phyloP scores from a whole-genome alignment of 2,888 invertebrate genomes.

The Melanchra persicariae region DNA sequence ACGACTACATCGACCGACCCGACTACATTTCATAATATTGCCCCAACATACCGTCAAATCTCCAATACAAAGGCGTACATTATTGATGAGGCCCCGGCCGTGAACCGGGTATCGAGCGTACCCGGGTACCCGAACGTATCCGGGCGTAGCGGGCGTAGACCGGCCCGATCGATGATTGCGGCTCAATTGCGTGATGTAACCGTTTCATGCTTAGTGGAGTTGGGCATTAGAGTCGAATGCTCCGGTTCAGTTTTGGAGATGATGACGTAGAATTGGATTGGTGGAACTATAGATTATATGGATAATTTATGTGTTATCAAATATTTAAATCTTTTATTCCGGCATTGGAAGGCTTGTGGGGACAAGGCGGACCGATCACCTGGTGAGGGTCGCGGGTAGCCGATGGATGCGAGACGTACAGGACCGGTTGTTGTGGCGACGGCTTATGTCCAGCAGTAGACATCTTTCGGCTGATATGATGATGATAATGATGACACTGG shows the following conservation, averaged over 20 bases:
- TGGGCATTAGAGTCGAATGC: constrained; percentile 4
- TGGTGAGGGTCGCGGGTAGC: too few relatives aligned
- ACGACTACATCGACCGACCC: too few relatives aligned
- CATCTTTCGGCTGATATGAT: too few relatives aligned
- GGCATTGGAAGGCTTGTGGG: too few relatives aligned
- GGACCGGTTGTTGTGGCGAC: too few relatives aligned
- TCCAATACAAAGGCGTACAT: constrained; percentile 50
- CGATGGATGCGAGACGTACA: too few relatives aligned
- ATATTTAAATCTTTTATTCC: too few relatives aligned
- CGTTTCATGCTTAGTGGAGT: constrained; percentile 57
- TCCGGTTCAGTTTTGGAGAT: constrained; percentile 15
- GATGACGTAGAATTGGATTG: not conserved
- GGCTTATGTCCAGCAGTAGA: too few relatives aligned
- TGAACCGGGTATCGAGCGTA: constrained; percentile 67
- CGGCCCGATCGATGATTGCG: constrained; percentile 71
- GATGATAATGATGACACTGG: too few relatives aligned
- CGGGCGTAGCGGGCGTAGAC: constrained; percentile 68
- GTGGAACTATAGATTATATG: too few relatives aligned
- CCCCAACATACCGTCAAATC: constrained; percentile 51
- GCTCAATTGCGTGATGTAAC: constrained; percentile 64
- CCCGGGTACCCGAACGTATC: constrained; percentile 67
- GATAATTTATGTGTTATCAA: too few relatives aligned
- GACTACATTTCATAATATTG: constrained; percentile 12
- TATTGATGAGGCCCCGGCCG: constrained; percentile 62
- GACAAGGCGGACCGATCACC: too few relatives aligned